phyloP scores from a whole-genome alignment of 30 jellyfish, hydroid and myxozoan genomes.

The Aurelia sp. region DNA sequence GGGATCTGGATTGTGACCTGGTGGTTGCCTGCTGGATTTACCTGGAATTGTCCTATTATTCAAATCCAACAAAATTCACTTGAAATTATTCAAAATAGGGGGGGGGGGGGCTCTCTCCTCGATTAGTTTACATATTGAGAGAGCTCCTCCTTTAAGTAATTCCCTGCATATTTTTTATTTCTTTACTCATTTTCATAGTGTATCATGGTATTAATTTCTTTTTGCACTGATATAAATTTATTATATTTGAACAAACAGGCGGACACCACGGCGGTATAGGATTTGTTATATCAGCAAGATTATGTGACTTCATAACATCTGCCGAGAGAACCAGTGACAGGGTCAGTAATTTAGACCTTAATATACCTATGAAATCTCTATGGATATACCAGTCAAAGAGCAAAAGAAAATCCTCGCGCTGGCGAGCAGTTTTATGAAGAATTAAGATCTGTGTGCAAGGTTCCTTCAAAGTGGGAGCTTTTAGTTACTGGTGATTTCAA shows the following conservation, averaged over 20 bases:
- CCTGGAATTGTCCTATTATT: too few relatives aligned
- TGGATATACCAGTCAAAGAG: conserved; percentile 4
- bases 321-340: conserved; percentile 12
- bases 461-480: conserved; percentile 6
- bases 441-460: conserved; percentile 11
- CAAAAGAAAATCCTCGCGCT: background rate
- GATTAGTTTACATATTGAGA: too few relatives aligned
- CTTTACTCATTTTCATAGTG: too few relatives aligned
- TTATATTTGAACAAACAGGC: conserved; percentile 4
- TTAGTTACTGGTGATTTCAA: background rate
- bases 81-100: too few relatives aligned
- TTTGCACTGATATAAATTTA: background rate
- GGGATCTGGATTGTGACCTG: too few relatives aligned
- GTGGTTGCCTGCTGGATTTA: too few relatives aligned
- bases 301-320: conserved; percentile 4
- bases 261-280: background rate
- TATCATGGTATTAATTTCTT: too few relatives aligned
- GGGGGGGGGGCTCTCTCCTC: too few relatives aligned
- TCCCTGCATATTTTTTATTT: too few relatives aligned
- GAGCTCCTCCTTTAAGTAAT: too few relatives aligned
- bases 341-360: background rate
- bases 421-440: conserved; percentile 1
- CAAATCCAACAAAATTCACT: too few relatives aligned
- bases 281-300: conserved; percentile 6
- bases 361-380: background rate